Percentiles rank a stretch among this genome's conserved stretches.
Conservation (phyloP, 2,113 vertebrate species). For the Pollachius pollachius region DNA sequence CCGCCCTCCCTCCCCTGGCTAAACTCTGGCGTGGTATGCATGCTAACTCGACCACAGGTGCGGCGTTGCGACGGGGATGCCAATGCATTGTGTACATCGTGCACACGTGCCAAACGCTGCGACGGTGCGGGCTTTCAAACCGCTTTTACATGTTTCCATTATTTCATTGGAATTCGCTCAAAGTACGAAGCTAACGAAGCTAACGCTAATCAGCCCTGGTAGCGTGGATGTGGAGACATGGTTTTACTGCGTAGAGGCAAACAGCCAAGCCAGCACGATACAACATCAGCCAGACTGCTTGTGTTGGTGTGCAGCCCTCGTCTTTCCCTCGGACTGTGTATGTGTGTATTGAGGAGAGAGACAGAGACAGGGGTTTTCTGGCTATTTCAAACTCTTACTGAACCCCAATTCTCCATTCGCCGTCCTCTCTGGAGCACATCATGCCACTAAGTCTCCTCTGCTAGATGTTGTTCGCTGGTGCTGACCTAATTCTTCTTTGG, state of each 20-base stretch:
- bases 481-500: conserved; percentile 54
- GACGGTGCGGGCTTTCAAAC: not conserved
- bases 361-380: no score
- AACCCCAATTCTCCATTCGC: conserved; percentile 26
- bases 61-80: conserved; percentile 39
- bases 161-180: no score
- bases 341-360: not conserved
- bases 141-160: not conserved
- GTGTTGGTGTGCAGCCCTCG: not conserved
- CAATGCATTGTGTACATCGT: conserved; percentile 15
- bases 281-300: not conserved
- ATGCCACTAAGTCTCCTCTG: conserved; percentile 8
- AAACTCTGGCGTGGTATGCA: conserved; percentile 45
- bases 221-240: conserved; percentile 14
- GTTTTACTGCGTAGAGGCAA: conserved; percentile 10
- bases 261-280: conserved; percentile 3
- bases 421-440: conserved; percentile 17
- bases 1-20: conserved; percentile 43
- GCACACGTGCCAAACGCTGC: not conserved
- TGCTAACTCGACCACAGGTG: conserved; percentile 50
- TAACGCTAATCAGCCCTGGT: conserved; percentile 11
- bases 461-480: conserved; percentile 34
- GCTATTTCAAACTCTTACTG: no score
- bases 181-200: no score
- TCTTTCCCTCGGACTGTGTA: not conserved